Conservation (phyloP, 2,797 vertebrate species). For the Benthosema pterotum region DNA sequence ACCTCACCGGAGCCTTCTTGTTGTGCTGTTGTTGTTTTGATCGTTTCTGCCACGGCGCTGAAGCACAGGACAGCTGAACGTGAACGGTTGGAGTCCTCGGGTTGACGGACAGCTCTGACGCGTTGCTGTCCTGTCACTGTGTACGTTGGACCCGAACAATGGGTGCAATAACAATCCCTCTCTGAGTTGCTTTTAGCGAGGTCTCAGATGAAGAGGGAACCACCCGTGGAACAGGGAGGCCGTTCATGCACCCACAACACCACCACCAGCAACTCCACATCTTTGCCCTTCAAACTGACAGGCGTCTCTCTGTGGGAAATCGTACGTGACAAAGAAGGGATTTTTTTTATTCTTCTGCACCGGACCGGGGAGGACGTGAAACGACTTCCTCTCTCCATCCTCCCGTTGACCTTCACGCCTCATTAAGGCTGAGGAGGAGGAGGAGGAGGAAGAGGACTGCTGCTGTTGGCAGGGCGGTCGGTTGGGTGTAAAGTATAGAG, state of each 20-base stretch:
- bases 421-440: not conserved
- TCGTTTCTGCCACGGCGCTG: too few relatives aligned
- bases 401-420: not conserved
- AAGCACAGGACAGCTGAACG: too few relatives aligned
- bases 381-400: not conserved
- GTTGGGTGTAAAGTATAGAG: too few relatives aligned
- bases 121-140: too few relatives aligned
- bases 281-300: not conserved
- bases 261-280: too few relatives aligned
- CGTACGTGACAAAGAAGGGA: not conserved
- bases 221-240: not conserved
- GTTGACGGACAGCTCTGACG: too few relatives aligned
- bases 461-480: too few relatives aligned
- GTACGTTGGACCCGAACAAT: too few relatives aligned
- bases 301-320: not conserved
- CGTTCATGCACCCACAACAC: not conserved
- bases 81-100: too few relatives aligned
- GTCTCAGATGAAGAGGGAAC: not conserved
- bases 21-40: too few relatives aligned
- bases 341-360: not conserved
- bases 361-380: not conserved
- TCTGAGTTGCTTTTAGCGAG: not conserved
- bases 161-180: too few relatives aligned
- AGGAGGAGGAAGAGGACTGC: not conserved
- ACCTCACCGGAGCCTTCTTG: too few relatives aligned